Evolutionary conservation across 2,888 invertebrate species (phyloP).

Genomic region (Ornithoptera alexandrae): DNA sequence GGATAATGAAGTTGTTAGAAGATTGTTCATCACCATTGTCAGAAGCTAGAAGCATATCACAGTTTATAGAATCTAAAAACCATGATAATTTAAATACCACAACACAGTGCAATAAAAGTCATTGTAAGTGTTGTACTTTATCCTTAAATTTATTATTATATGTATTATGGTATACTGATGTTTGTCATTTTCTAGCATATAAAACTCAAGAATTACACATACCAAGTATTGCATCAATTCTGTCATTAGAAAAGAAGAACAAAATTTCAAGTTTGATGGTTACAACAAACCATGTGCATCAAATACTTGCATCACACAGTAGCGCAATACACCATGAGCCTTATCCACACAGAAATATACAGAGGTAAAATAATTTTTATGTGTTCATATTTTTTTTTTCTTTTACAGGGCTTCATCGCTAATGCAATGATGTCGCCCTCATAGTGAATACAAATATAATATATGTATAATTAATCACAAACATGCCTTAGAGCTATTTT

Average conservation of each 20-base stretch:
- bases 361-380: conserved; percentile 33
- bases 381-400: no score
- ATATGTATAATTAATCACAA: no score
- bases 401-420: no score
- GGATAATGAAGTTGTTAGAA: conserved; percentile 89
- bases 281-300: conserved; percentile 81
- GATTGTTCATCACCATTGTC: conserved; percentile 89
- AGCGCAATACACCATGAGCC: conserved; percentile 57
- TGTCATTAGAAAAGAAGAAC: conserved; percentile 79
- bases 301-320: conserved; percentile 79
- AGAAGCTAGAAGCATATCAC: conserved; percentile 89
- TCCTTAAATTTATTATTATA: conserved; percentile 1
- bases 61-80: conserved; percentile 39
- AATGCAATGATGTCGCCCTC: no score
- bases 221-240: conserved; percentile 81
- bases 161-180: conserved; percentile 16
- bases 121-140: conserved; percentile 37
- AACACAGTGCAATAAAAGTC: conserved; percentile 5
- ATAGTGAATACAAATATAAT: no score
- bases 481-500: no score
- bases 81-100: conserved; percentile 34
- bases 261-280: conserved; percentile 75
- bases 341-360: conserved; percentile 39
- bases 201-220: conserved; percentile 78
- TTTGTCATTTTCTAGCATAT: conserved; percentile 45